Base-by-base conservation (phyloP, 1,140 invertebrate genomes). In the Brachionus asplanchnoidis region DNA sequence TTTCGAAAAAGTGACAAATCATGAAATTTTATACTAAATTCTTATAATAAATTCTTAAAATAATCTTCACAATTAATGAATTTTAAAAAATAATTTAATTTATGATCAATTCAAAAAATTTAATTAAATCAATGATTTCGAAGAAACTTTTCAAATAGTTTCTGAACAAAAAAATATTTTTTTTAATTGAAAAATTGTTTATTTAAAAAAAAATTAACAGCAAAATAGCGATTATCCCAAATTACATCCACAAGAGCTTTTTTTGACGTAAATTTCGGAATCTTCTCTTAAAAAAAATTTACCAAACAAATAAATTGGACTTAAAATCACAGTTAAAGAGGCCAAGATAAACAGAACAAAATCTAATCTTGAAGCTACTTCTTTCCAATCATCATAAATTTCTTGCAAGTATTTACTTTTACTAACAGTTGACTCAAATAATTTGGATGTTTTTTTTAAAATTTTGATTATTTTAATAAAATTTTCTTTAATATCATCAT, bases 331-430 rank as follows among this genome's bases (percentile, higher is more conserved):
- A 60, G 28, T 82, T 8, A 28, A 65, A 40, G 65, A 65, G 12
- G 65, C 65, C 14, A 82, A n/a, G 1, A 46, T 7, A 68, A 82
- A 82, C 28, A 82, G 26, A 12, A 82, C 5, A 40, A 42, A 44
- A 65, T 82, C 79, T 14, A 82, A 44, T 14, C 79, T 11, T 14
- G 53, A 65, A 12, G 79, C 79, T 44, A 82, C 65, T 82, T 65
- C 36, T 65, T 68, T 60, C 79, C 79, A 82, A 44, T 82, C 79
- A 20, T 82, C 79, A 20, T 82, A 65, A n/a, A 82, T 44, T 26
- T 65, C 36, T 20, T 82, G 53, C n/a, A 44, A 65, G n/a, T 20
- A 44, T 20, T 65, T 60, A 23, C 42, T 65, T 4, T 82, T 82
- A 40, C n/a, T 40, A 5, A 11, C 14, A n/a, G n/a, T 82, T 65